Evolutionary conservation across 2,797 vertebrate genomes (phyloP), one percentile per base, ranked within the genome.

Genomic region (Helarctos malayanus): DNA sequence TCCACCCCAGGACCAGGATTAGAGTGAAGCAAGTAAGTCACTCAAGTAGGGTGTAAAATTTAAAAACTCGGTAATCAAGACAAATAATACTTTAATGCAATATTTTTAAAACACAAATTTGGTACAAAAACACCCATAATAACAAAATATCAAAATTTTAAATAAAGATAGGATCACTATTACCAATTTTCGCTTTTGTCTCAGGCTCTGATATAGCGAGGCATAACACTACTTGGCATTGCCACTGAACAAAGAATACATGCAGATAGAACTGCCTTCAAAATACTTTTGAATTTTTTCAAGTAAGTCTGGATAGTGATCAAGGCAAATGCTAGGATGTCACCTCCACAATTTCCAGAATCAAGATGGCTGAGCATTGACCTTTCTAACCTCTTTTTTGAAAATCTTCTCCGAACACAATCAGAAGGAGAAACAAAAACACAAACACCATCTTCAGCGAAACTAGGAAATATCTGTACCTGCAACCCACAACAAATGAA

Each of bases 91-190:
- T 89, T 92, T 49, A 73, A n/a, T 69, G n/a, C 57, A 68, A 49
- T 61, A 19, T 59, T 91, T 65, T 82, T 5, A 85, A 96, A 93
- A 86, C 38, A 73, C 32, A 85, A 83, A 90, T 73, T 49, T 63
- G 15, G 5, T 69, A 6, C 52, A 69, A 69, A 41, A 29, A 12
- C 5, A 8, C 14, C 29, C 29, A n/a, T 57, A 65, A 80, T 83
- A 87, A 91, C 8, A 86, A 86, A 95, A 93, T 29, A 88, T 84
- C 41, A 69, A 61, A 69, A 41, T 59, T 87, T 65, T 89, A 80
- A 81, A 68, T 86, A 86, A 87, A 85, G 12, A 81, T 38, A 47
- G 9, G n/a, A 65, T 88, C 71, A 73, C 23, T 25, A 23, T 73
- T 57, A 65, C 8, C 73, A 54, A 86, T 68, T 75, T 83, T 78